These are phyloP conservation scores for Calliscelio sp. DNA, from an alignment of 2,888 invertebrate genomes.

Conservation along the genomic window DNA sequence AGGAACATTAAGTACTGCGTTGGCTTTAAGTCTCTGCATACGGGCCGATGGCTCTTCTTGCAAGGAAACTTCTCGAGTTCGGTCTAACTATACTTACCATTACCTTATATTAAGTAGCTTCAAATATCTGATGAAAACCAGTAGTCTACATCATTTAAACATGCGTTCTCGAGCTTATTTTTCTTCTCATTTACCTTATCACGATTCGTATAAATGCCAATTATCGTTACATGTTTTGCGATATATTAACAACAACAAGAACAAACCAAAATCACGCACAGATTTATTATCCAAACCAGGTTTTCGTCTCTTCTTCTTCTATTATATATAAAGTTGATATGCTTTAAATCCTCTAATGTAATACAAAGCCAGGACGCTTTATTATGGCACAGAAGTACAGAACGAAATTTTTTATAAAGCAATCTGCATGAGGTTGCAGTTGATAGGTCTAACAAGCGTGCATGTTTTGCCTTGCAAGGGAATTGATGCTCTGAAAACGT, in stretches of 20 bases:
- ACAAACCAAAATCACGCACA: no score
- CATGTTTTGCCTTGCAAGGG: background rate
- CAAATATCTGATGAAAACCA: conserved; percentile 40
- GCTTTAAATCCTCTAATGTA: conserved; percentile 19
- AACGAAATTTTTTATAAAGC: conserved; percentile 7
- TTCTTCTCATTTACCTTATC: conserved; percentile 8
- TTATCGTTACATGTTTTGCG: conserved; percentile 1
- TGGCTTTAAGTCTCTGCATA: conserved; percentile 55
- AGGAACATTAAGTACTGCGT: conserved; percentile 62
- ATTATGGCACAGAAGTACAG: background rate
- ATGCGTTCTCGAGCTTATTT: background rate
- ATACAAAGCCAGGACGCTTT: background rate
- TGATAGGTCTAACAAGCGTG: conserved; percentile 8
- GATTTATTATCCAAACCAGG: no score
- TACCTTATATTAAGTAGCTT: conserved; percentile 38
- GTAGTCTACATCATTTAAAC: conserved; percentile 6
- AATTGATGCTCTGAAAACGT: conserved; percentile 16
- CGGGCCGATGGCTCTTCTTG: conserved; percentile 52
- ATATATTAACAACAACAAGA: background rate
- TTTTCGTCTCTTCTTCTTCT: background rate
- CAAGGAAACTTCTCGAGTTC: conserved; percentile 48
- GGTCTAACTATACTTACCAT: conserved; percentile 49
- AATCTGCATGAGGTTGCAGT: conserved; percentile 2
- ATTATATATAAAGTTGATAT: background rate
- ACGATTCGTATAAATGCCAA: conserved; percentile 4